phyloP scores from a whole-genome alignment of 2,888 invertebrate genomes.

The Drosophila engyochracea region DNA sequence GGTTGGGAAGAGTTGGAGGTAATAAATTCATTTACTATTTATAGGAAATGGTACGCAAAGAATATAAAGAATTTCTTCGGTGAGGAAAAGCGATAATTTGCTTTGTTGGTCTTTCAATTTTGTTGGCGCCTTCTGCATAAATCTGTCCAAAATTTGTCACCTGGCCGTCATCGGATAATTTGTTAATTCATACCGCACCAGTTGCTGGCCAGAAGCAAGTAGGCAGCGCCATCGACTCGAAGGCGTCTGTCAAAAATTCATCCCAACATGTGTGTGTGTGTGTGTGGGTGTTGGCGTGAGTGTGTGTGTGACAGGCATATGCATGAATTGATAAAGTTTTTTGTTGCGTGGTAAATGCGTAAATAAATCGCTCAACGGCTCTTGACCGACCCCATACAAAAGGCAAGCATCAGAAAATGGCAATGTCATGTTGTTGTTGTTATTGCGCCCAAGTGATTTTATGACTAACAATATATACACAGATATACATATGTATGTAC shows the following conservation, averaged over 20 bases:
- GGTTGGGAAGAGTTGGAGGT: neutral
- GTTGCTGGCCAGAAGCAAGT: constrained; percentile 32
- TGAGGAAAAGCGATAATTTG: neutral
- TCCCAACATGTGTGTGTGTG: neutral
- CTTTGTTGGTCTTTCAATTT: constrained; percentile 12
- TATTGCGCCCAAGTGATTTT: constrained; percentile 52
- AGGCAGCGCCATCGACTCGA: constrained; percentile 23
- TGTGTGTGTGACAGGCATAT: constrained; percentile 43
- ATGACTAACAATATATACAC: constrained; percentile 56
- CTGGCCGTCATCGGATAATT: constrained; percentile 66
- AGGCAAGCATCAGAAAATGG: constrained; percentile 34
- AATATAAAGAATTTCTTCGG: constrained; percentile 7
- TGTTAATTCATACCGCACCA: constrained; percentile 51
- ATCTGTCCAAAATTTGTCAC: constrained; percentile 63
- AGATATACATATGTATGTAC: constrained; percentile 16
- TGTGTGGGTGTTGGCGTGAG: neutral
- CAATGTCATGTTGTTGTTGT: constrained; percentile 34
- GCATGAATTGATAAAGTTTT: constrained; percentile 59
- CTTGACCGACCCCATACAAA: constrained; percentile 31
- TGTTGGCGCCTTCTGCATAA: constrained; percentile 41
- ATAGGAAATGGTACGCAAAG: constrained; percentile 60
- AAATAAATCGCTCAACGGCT: constrained; percentile 56
- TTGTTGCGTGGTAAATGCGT: constrained; percentile 64
- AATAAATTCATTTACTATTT: constrained; percentile 39
- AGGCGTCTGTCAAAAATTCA: constrained; percentile 33